A percentile compares a stretch with the other conserved stretches of the same genome.
These are phyloP conservation scores for Ichneumoninae sp. DNA, from an alignment of 2,888 invertebrate genomes.

Conservation along the genomic window DNA sequence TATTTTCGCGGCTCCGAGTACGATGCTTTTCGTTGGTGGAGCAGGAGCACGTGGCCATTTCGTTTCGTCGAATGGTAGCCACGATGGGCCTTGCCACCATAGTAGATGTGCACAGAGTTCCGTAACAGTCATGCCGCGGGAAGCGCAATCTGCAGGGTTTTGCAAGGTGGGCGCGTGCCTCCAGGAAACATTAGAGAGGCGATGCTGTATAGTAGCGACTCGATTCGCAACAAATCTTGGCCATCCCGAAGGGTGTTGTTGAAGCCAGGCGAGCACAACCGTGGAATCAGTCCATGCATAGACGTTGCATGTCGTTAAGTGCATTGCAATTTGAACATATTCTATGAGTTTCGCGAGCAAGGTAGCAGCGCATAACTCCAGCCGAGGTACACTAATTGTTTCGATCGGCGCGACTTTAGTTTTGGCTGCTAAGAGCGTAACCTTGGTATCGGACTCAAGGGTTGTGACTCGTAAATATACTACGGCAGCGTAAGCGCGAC, in stretches of 20 bases:
- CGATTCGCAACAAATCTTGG: slow-evolving; percentile 73
- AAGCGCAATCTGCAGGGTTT: slow-evolving; percentile 77
- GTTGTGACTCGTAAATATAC: slow-evolving; percentile 34
- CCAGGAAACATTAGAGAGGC: slow-evolving; percentile 69
- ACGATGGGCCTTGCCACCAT: slow-evolving; percentile 70
- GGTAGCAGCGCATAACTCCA: slow-evolving; percentile 35
- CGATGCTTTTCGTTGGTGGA: not conserved
- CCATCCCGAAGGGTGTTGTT: slow-evolving; percentile 63
- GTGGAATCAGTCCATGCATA: slow-evolving; percentile 68
- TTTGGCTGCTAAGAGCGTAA: slow-evolving; percentile 21
- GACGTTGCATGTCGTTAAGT: not conserved
- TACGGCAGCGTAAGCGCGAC: slow-evolving; percentile 45
- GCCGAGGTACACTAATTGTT: slow-evolving; percentile 9
- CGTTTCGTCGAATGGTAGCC: slow-evolving; percentile 52
- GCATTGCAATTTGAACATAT: not conserved
- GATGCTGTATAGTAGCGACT: slow-evolving; percentile 72
- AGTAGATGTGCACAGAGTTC: slow-evolving; percentile 58
- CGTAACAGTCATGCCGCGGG: slow-evolving; percentile 70
- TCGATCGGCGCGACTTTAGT: slow-evolving; percentile 36
- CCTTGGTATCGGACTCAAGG: not conserved
- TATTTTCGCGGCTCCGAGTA: not conserved
- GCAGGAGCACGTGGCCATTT: not conserved
- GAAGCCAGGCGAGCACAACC: slow-evolving; percentile 70
- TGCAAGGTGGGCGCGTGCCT: slow-evolving; percentile 69
- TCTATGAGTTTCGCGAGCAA: slow-evolving; percentile 34